Evolutionary conservation across 2,113 vertebrate genomes (phyloP).

Genomic region (Istiophorus platypterus): DNA sequence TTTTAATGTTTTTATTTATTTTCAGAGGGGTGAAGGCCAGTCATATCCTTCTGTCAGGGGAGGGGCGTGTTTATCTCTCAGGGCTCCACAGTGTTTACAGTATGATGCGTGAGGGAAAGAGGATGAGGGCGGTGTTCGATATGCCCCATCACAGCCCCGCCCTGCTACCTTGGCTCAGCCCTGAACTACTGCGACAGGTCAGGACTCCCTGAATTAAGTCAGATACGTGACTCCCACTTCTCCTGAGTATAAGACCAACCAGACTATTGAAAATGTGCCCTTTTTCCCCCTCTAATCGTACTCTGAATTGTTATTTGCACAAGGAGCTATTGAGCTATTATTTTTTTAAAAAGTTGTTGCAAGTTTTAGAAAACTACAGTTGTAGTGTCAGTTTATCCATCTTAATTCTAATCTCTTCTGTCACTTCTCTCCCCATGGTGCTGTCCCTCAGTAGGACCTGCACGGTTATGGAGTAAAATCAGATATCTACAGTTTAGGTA

Average conservation of each 20-base stretch:
- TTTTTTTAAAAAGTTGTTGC: background rate
- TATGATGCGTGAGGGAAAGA: conserved; percentile 94
- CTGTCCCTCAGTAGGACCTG: conserved; percentile 88
- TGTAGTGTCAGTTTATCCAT: background rate
- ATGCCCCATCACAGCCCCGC: conserved; percentile 95
- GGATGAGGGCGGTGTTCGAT: conserved; percentile 91
- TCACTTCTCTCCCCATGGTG: background rate
- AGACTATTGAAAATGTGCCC: too few relatives aligned
- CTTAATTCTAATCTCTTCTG: background rate
- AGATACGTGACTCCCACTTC: background rate
- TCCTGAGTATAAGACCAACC: too few relatives aligned
- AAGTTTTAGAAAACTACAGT: background rate
- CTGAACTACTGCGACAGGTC: conserved; percentile 97
- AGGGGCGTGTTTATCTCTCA: conserved; percentile 94
- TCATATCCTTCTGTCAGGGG: conserved; percentile 95
- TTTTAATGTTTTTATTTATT: background rate
- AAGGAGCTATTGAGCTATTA: too few relatives aligned
- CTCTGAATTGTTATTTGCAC: too few relatives aligned
- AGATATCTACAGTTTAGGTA: conserved; percentile 98
- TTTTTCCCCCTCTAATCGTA: too few relatives aligned
- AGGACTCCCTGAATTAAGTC: conserved; percentile 29
- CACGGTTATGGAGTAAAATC: conserved; percentile 97
- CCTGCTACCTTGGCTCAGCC: conserved; percentile 97
- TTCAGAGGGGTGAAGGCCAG: conserved; percentile 96
- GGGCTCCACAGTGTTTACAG: conserved; percentile 94